Evolutionary conservation across 2,113 vertebrate species (phyloP).

Genomic region (Cyrtonyx montezumae): DNA sequence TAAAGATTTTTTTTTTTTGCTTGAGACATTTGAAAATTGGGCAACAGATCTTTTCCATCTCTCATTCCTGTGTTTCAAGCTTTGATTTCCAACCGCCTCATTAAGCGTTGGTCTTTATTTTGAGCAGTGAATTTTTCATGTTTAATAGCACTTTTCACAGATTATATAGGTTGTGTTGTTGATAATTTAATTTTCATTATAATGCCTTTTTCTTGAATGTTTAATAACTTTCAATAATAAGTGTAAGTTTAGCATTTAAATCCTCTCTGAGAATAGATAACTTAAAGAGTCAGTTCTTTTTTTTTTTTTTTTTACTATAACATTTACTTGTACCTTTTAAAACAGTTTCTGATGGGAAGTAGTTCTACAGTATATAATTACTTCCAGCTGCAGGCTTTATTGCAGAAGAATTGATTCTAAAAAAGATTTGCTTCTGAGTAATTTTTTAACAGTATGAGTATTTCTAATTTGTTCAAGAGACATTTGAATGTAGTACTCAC

Average conservation of each 20-base stretch:
- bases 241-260: not conserved
- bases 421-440: not conserved
- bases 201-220: not conserved
- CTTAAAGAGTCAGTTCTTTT: not conserved
- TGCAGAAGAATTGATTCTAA: not conserved
- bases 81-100: not conserved
- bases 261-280: not conserved
- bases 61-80: not conserved
- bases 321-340: not conserved
- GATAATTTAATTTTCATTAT: not conserved
- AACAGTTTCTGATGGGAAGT: not conserved
- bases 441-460: fast-evolving
- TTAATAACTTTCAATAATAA: not conserved
- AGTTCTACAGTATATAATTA: not conserved
- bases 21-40: slow-evolving; percentile 7
- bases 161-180: not conserved
- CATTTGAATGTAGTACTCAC: too few relatives aligned
- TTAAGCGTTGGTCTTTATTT: not conserved
- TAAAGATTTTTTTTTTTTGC: not conserved
- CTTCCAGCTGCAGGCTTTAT: not conserved
- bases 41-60: not conserved
- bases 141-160: not conserved
- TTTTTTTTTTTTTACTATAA: not conserved
- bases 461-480: not conserved
- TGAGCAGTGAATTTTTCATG: not conserved